Percentiles rank a stretch among this genome's conserved stretches.
Conservation (phyloP, 1,140 invertebrate species). For the Neotoxoptera formosana region DNA sequence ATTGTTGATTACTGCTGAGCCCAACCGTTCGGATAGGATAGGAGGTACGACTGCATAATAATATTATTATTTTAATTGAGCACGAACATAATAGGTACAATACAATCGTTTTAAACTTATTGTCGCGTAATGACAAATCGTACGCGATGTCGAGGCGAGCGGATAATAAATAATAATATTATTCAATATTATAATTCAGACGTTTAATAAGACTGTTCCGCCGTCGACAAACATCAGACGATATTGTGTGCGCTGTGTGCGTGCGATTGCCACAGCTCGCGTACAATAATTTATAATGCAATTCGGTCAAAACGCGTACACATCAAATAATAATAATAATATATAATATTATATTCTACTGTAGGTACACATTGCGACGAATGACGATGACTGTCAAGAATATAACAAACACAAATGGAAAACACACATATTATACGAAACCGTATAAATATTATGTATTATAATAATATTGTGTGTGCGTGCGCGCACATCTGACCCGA, state of each 20-base stretch:
- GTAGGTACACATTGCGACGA: background rate
- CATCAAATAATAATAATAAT: background rate
- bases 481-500: background rate
- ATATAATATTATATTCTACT: background rate
- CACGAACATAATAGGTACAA: background rate
- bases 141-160: background rate
- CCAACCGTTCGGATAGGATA: background rate
- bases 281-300: background rate
- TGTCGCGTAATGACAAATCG: background rate
- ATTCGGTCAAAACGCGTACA: background rate
- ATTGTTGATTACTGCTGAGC: no score
- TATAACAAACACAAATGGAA: constrained; percentile 10
- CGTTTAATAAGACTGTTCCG: background rate
- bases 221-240: background rate
- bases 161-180: background rate
- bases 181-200: no score
- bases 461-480: background rate
- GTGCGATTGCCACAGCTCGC: background rate
- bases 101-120: background rate
- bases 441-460: background rate
- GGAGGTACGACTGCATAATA: background rate
- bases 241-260: background rate
- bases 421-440: background rate
- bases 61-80: background rate
- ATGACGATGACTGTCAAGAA: constrained; percentile 9